Conservation (phyloP, 35 echinoderm and acorn worm species). For the Strongylocentrotus purpuratus region DNA sequence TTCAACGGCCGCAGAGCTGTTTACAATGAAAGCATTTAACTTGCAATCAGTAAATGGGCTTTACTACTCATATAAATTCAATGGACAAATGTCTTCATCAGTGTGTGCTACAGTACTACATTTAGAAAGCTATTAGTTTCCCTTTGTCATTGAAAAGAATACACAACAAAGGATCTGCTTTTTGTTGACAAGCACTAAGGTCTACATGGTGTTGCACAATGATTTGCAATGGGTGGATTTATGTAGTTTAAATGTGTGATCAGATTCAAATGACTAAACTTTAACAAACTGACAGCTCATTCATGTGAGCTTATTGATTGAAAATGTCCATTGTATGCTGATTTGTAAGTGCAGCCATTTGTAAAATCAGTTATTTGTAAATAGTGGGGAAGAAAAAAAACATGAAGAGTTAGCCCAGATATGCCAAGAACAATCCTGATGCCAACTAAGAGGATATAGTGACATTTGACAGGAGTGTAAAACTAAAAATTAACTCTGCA, state of each 20-base stretch:
- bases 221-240: not conserved
- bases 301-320: not conserved
- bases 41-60: not conserved
- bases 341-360: slow-evolving; percentile 1
- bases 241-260: not conserved
- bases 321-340: not conserved
- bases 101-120: not conserved
- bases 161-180: not conserved
- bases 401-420: not conserved
- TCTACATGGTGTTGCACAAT: not conserved
- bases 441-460: no score
- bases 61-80: not conserved
- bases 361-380: not conserved
- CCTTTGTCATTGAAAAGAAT: not conserved
- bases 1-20: not conserved
- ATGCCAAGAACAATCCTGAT: not conserved
- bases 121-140: not conserved
- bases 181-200: not conserved
- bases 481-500: no score
- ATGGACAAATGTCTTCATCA: not conserved
- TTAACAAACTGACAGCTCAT: not conserved
- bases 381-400: not conserved
- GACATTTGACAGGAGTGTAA: no score
- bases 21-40: not conserved
- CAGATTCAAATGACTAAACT: not conserved